Conservation (phyloP, 2,888 invertebrate species). For the Oeneis ivallda region DNA sequence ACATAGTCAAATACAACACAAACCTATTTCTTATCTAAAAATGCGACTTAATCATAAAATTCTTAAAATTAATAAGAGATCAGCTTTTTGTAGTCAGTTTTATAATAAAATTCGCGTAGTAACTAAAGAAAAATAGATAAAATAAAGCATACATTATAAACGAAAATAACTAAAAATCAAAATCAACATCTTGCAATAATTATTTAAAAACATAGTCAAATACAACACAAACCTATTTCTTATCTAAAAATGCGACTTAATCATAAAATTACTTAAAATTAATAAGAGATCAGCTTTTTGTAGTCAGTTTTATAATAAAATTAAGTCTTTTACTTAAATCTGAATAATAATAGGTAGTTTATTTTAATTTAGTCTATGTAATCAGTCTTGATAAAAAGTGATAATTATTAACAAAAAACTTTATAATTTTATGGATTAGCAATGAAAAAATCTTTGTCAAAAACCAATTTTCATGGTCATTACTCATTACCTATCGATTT, state of each 20-base stretch:
- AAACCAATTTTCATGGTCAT: not conserved
- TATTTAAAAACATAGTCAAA: not conserved
- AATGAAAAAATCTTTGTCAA: not conserved
- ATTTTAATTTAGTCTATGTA: not conserved
- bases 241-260: too few relatives aligned
- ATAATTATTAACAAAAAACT: too few relatives aligned
- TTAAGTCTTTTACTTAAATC: not conserved
- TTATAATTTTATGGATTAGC: not conserved
- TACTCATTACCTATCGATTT: too few relatives aligned
- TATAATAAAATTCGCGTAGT: not conserved
- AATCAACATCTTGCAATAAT: not conserved
- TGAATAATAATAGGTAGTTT: too few relatives aligned
- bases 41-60: not conserved
- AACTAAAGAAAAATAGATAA: too few relatives aligned
- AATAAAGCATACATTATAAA: too few relatives aligned
- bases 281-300: not conserved
- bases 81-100: not conserved
- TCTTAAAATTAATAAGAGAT: not conserved
- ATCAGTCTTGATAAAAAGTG: not conserved
- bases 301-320: not conserved
- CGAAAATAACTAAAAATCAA: not conserved
- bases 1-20: not conserved
- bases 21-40: not conserved
- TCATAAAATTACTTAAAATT: not conserved
- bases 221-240: not conserved